Percentiles rank a stretch among this genome's conserved stretches.
Evolutionary conservation across 2,797 vertebrate genomes (phyloP).

Genomic region (Spinibarbus caldwelli): DNA sequence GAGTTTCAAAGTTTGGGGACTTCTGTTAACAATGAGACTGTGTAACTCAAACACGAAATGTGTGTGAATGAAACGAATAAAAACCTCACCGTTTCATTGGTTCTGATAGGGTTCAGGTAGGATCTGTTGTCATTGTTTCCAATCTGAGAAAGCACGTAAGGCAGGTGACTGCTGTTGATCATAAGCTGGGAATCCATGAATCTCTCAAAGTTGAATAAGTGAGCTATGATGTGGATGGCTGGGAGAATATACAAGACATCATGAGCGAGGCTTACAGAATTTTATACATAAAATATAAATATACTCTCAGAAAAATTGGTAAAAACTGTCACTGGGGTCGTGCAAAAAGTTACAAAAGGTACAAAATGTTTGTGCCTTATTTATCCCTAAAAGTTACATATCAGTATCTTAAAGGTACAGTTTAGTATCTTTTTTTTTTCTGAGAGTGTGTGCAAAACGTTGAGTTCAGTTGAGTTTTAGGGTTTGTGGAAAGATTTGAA

Average conservation of each 20-base stretch:
- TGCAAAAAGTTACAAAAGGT: background rate
- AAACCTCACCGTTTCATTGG: slow-evolving; percentile 78
- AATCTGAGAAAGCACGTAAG: slow-evolving; percentile 81
- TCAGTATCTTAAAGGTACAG: background rate
- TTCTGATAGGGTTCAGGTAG: slow-evolving; percentile 88
- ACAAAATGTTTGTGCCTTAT: background rate
- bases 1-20: background rate
- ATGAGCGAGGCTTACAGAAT: background rate
- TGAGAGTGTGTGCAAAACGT: background rate
- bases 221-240: slow-evolving; percentile 95
- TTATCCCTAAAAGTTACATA: background rate
- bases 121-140: slow-evolving; percentile 71
- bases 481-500: no score
- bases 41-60: background rate
- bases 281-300: background rate
- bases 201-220: slow-evolving; percentile 95
- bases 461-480: background rate
- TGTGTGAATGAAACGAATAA: background rate
- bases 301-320: background rate
- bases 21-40: background rate
- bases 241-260: background rate
- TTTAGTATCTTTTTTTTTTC: background rate
- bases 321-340: background rate
- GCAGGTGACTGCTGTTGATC: slow-evolving; percentile 70
- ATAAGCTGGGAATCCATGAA: slow-evolving; percentile 88